These are phyloP conservation scores for Plagiodera versicolora DNA, from an alignment of 2,888 invertebrate genomes.

Conservation along the genomic window DNA sequence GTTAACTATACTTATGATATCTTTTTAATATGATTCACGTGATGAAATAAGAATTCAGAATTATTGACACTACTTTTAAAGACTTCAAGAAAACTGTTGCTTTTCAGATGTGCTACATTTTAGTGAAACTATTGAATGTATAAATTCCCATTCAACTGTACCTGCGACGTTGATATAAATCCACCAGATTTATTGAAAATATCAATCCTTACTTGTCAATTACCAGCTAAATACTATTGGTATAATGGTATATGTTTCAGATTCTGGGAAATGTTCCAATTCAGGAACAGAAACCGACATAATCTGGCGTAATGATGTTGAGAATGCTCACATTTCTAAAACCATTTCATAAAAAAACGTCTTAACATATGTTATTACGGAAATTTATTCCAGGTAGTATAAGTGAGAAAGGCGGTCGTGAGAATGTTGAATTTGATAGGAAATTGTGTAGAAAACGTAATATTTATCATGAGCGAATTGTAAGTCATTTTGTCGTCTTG, in stretches of 20 bases:
- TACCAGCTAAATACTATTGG: slow-evolving; percentile 4
- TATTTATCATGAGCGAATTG: no score
- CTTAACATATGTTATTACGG: background rate
- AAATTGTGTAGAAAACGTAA: no score
- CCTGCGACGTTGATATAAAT: slow-evolving; percentile 10
- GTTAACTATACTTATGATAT: no score
- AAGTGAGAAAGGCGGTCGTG: background rate
- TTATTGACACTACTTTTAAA: no score
- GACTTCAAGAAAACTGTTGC: background rate
- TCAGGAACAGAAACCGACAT: slow-evolving; percentile 2
- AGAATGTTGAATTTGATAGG: no score
- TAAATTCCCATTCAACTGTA: background rate
- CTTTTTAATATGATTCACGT: no score
- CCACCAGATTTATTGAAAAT: slow-evolving; percentile 17
- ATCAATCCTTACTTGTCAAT: slow-evolving; percentile 16
- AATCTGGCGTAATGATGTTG: background rate
- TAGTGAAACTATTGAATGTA: background rate
- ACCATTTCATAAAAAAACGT: background rate
- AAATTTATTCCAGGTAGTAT: background rate
- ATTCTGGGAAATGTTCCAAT: slow-evolving; percentile 2
- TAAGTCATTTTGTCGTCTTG: no score
- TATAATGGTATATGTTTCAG: background rate
- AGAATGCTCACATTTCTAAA: background rate
- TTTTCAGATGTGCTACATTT: background rate
- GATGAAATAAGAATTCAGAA: no score